These are phyloP conservation scores for Drosophila littoralis DNA, from an alignment of 1,140 invertebrate species.

Conservation along the genomic window DNA sequence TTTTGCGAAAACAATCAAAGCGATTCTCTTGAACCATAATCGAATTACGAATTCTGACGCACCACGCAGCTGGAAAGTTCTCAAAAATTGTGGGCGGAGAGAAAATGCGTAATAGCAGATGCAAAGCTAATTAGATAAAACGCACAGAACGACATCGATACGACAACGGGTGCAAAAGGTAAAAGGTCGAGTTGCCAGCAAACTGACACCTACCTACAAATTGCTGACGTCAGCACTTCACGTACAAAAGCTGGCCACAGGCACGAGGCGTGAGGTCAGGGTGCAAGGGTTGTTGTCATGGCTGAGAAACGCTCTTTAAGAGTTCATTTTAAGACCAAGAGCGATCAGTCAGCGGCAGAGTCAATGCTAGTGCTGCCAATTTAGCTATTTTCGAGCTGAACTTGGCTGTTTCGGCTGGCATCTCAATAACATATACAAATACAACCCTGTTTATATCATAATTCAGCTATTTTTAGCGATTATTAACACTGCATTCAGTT, in stretches of 20 bases:
- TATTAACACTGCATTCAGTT: too few relatives aligned
- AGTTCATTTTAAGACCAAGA: background rate
- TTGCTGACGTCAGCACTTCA: conserved; percentile 32
- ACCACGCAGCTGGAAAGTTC: conserved; percentile 35
- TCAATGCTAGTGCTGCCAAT: background rate
- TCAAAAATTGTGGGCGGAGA: conserved; percentile 52
- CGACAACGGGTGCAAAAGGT: conserved; percentile 37
- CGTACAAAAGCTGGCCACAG: background rate
- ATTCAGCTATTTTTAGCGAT: too few relatives aligned
- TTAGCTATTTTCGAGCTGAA: too few relatives aligned
- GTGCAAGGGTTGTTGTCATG: background rate
- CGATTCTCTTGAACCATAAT: conserved; percentile 35
- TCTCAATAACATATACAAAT: too few relatives aligned
- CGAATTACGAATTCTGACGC: conserved; percentile 47
- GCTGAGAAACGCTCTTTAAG: background rate
- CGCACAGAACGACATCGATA: conserved; percentile 12
- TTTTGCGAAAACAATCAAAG: conserved; percentile 50
- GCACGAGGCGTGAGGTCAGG: conserved; percentile 3
- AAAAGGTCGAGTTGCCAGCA: conserved; percentile 33
- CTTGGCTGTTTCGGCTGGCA: too few relatives aligned
- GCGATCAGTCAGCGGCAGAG: background rate
- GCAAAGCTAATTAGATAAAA: conserved; percentile 61
- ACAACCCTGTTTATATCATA: too few relatives aligned
- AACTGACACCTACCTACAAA: conserved; percentile 22
- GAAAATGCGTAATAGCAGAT: conserved; percentile 55